Base-by-base conservation (phyloP, 1,140 invertebrate genomes). In the Cyphomyrmex costatus region DNA sequence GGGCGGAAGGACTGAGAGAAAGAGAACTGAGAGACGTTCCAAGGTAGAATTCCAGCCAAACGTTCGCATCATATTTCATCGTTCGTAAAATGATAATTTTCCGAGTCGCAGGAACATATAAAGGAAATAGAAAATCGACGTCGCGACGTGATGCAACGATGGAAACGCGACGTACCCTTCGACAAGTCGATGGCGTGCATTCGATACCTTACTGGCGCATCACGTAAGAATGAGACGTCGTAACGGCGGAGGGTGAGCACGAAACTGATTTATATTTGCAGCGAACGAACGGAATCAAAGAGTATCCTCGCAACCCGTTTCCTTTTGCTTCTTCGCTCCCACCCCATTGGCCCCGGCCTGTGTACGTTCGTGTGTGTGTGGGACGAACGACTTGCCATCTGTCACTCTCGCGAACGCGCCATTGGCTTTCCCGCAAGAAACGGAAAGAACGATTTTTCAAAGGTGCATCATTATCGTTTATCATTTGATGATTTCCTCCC, bases 381-480 rank as follows among this genome's bases (percentile, higher is more conserved):
- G 56, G 68, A 82, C 66, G 79, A 71, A 82, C 53, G 79, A 74
- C 68, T 73, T 42, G 36, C 79, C 79, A 73, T 83, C 79, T 83
- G 79, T 83, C 79, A 83, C 79, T 60, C 79, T 83, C 53, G 68
- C 79, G 53, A 74, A 83, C 53, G 79, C 79, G 70, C 79, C 79
- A 83, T 83, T 83, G 79, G 36, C 68, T 83, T 60, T 27, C 24
- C 79, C 79, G 79, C 68, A 83, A 83, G 79, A 83, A 83, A 73
- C 36, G 79, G 79, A 60, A 73, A 46, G 79, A 51, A 24, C 68
- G 70, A 83, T 83, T 83, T 83, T 74, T 83, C 79, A 60, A 60
- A 60, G 53, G n/a, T 24, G 79, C 79, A 74, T 74, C 79, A 83
- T 83, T 83, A 83, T 83, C 79, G 68, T 83, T 83, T 83, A 83